phyloP scores from a whole-genome alignment of 2,888 invertebrate species.

The Tineola bisselliella region DNA sequence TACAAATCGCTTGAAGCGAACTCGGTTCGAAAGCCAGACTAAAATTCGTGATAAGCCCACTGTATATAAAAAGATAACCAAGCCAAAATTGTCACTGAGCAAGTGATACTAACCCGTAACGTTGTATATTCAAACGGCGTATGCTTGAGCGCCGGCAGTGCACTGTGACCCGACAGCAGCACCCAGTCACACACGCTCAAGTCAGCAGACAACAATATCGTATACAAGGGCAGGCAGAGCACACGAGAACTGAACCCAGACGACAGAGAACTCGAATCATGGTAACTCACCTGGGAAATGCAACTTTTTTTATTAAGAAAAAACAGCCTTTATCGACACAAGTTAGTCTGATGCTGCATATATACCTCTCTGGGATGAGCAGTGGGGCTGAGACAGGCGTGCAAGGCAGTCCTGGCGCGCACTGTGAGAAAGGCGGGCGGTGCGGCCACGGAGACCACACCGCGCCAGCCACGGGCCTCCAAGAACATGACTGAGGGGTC shows the following conservation, averaged over 20 bases:
- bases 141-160: slow-evolving; percentile 57
- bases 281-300: slow-evolving; percentile 1
- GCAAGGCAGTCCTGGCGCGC: slow-evolving; percentile 64
- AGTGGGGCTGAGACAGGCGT: slow-evolving; percentile 83
- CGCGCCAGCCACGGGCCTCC: slow-evolving; percentile 79
- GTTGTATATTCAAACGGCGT: slow-evolving; percentile 48
- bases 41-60: too few species aligned
- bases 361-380: slow-evolving; percentile 79
- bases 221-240: slow-evolving; percentile 86
- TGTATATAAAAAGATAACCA: too few species aligned
- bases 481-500: slow-evolving; percentile 76
- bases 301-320: background rate
- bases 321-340: too few species aligned
- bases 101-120: background rate
- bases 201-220: slow-evolving; percentile 80
- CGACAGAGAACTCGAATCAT: background rate
- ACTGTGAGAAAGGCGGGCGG: slow-evolving; percentile 78
- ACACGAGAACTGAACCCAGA: slow-evolving; percentile 75
- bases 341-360: too few species aligned
- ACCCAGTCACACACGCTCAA: slow-evolving; percentile 75
- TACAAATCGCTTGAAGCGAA: too few species aligned
- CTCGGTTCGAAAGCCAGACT: too few species aligned
- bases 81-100: too few species aligned
- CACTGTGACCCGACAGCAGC: slow-evolving; percentile 69
- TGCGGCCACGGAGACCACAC: slow-evolving; percentile 80